Percentiles rank a stretch among this genome's conserved stretches.
These are phyloP conservation scores for Trinorchestia longiramus DNA, from an alignment of 1,140 invertebrate genomes.

Conservation along the genomic window DNA sequence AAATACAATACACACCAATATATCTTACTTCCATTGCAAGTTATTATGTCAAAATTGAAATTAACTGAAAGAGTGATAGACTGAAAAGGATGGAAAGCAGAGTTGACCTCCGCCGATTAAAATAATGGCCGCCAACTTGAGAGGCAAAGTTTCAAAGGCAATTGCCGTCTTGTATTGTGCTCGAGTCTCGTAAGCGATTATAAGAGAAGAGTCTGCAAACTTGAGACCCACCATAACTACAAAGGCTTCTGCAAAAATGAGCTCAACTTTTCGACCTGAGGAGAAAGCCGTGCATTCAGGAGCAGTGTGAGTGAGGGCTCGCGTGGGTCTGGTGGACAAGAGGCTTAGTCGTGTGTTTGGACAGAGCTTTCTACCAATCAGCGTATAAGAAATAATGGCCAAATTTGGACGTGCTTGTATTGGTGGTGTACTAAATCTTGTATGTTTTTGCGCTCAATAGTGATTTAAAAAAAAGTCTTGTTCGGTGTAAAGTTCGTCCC, in stretches of 20 bases:
- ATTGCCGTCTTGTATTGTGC: not conserved
- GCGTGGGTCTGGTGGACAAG: not conserved
- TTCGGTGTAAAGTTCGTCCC: not conserved
- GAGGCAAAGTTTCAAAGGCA: not conserved
- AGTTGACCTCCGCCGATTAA: not conserved
- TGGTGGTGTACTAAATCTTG: not conserved
- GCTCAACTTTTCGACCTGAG: conserved; percentile 6
- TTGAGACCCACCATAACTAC: not conserved
- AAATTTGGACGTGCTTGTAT: not conserved
- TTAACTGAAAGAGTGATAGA: not conserved
- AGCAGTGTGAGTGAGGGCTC: not conserved
- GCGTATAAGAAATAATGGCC: not conserved
- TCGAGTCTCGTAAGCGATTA: not conserved
- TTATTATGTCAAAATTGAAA: not conserved
- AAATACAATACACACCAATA: not conserved
- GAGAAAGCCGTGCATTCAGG: not conserved
- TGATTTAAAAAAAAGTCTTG: not conserved
- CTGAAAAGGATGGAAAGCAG: not conserved
- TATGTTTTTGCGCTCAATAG: not conserved
- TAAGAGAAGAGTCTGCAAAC: not conserved
- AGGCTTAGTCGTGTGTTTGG: conserved; percentile 31
- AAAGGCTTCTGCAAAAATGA: not conserved
- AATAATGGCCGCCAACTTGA: not conserved
- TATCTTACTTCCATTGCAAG: not conserved
- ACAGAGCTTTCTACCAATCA: conserved; percentile 2